These are phyloP conservation scores for Gryon sp. DNA, from an alignment of 1,140 invertebrate genomes.

Conservation along the genomic window DNA sequence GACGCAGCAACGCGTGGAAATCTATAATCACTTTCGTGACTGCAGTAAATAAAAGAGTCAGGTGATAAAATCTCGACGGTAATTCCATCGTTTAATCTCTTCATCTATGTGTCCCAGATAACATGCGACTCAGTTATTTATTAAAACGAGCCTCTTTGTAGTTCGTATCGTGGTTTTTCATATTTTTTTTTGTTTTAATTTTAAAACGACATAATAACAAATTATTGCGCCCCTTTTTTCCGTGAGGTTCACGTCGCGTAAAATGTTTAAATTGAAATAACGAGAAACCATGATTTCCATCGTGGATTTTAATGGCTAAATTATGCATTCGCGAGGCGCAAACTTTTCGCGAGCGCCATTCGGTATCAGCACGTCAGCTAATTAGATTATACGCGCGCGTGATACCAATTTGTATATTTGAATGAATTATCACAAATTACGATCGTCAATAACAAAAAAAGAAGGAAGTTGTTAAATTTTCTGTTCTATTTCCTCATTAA, in stretches of 20 bases:
- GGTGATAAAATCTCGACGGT: constrained; percentile 26
- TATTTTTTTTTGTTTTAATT: too few species aligned
- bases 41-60: constrained; percentile 31
- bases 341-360: constrained; percentile 10
- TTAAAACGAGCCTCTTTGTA: constrained; percentile 7
- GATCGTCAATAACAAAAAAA: constrained; percentile 9
- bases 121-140: constrained; percentile 6
- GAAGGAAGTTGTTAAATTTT: too few species aligned
- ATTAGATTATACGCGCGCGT: constrained; percentile 20
- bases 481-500: too few species aligned
- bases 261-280: too few species aligned
- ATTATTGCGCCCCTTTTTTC: too few species aligned
- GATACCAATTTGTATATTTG: constrained; percentile 24
- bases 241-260: too few species aligned
- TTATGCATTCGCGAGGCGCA: constrained; percentile 7
- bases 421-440: constrained; percentile 28
- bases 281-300: too few species aligned
- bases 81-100: constrained; percentile 21
- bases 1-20: constrained; percentile 1
- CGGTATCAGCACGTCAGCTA: constrained; percentile 1
- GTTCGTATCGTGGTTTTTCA: too few species aligned
- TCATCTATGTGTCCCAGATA: constrained; percentile 20
- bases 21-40: constrained; percentile 38
- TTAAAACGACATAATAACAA: too few species aligned
- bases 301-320: too few species aligned